phyloP scores from a whole-genome alignment of 1,140 invertebrate genomes.

The Cardiocondyla obscurior region DNA sequence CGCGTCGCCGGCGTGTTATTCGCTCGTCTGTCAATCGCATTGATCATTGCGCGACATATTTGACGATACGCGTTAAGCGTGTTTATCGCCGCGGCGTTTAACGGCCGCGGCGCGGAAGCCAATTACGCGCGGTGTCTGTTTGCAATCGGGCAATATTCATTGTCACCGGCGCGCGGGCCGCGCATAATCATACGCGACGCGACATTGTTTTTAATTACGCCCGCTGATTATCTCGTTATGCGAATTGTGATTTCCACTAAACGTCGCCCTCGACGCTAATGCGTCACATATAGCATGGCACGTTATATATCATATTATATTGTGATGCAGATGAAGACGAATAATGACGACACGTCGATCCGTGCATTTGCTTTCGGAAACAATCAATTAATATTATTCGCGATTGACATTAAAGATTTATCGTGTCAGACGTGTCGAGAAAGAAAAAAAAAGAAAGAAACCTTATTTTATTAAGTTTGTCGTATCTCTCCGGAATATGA shows the following conservation, averaged over 20 bases:
- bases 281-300: not conserved
- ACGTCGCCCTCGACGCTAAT: slow-evolving; percentile 5
- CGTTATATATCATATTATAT: not conserved
- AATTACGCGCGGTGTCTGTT: slow-evolving; percentile 64
- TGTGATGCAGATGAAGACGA: slow-evolving; percentile 5
- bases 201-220: slow-evolving; percentile 58
- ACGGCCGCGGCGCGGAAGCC: slow-evolving; percentile 61
- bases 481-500: not conserved
- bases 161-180: slow-evolving; percentile 43
- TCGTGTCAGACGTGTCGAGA: too few species aligned
- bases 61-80: slow-evolving; percentile 52
- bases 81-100: slow-evolving; percentile 64
- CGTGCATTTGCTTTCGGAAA: not conserved
- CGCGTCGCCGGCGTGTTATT: slow-evolving; percentile 46
- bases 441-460: not conserved
- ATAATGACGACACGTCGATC: not conserved
- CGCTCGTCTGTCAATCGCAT: slow-evolving; percentile 57
- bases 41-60: slow-evolving; percentile 59
- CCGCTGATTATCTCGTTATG: slow-evolving; percentile 54
- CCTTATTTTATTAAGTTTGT: not conserved
- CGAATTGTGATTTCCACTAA: slow-evolving; percentile 55
- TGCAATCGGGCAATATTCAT: slow-evolving; percentile 57
- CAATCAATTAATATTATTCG: slow-evolving; percentile 17
- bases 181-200: slow-evolving; percentile 53
- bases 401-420: too few species aligned